Evolutionary conservation across 2,797 vertebrate species (phyloP), one percentile per base, ranked within the genome.

Genomic region (Syngnathus rostellatus): DNA sequence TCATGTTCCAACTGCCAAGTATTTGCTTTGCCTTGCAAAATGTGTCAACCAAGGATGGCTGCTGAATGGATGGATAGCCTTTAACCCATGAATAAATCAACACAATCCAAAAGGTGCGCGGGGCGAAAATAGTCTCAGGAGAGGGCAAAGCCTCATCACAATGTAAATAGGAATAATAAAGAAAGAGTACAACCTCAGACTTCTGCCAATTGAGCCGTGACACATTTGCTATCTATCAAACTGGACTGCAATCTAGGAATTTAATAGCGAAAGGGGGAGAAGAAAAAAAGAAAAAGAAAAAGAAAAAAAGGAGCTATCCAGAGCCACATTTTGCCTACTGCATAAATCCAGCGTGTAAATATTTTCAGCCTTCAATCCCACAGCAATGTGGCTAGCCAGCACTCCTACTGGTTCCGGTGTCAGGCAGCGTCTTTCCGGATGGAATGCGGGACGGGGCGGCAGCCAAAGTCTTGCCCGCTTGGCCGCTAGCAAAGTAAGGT

Each of bases 371-470:
- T 25, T 17, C 14, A 14, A 17, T 48, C 45, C 45, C 12, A 57
- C 54, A 8, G 14, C 14, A 57, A 45, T 8, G 8, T 1, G 19
- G 8, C 38, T 10, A 74, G 73, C 64, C 70, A 68, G 58, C 66
- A 69, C 64, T 69, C 73, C 64, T 72, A 67, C 55, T 64, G 73
- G 55, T 72, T 71, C 77, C 65, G 70, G 73, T 71, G 77, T 65
- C 69, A 73, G 79, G 65, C 71, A 74, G 78, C 81, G 76, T 79
- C 69, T 71, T 81, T 83, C 78, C 77, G 74, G 81, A 79, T 81
- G 72, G 67, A 19, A 25, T 23, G 65, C 72, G 41, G 31, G 31
- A 4, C 31, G 31, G 31, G 31, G 43, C 43, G 5, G 57, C 53
- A 73, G 81, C 83, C 86, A 85, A 78, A 76, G 66, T 78, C 71